phyloP scores from a whole-genome alignment of 2,888 invertebrate genomes.

The Cartodere bifasciata region DNA sequence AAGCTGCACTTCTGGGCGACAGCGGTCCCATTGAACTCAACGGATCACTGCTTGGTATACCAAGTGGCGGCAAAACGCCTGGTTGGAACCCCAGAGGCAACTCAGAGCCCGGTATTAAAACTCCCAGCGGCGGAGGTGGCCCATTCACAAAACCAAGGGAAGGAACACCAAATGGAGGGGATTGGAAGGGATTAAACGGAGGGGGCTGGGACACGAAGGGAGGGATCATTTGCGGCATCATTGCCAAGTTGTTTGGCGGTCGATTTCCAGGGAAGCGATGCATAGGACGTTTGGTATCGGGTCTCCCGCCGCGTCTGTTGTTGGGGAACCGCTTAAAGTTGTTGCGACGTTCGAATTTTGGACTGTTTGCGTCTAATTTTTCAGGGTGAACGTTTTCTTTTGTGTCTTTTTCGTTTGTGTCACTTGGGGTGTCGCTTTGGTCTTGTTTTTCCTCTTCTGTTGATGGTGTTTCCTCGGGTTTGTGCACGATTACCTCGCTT shows the following conservation, averaged over 20 bases:
- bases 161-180: slow-evolving; percentile 1
- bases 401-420: too few relatives aligned
- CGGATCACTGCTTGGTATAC: slow-evolving; percentile 27
- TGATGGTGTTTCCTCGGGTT: slow-evolving; percentile 19
- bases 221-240: too few relatives aligned
- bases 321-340: too few relatives aligned
- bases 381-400: too few relatives aligned
- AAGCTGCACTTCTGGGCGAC: slow-evolving; percentile 34
- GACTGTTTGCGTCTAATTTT: too few relatives aligned
- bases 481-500: slow-evolving; percentile 7
- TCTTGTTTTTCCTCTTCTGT: too few relatives aligned
- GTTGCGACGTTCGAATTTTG: too few relatives aligned
- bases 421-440: too few relatives aligned
- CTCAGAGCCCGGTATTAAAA: slow-evolving; percentile 1
- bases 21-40: slow-evolving; percentile 28
- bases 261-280: slow-evolving; percentile 21
- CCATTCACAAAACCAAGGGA: not conserved
- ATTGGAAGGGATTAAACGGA: too few relatives aligned
- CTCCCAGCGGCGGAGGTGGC: not conserved
- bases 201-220: too few relatives aligned
- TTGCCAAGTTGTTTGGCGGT: slow-evolving; percentile 21
- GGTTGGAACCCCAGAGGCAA: slow-evolving; percentile 2
- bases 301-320: too few relatives aligned
- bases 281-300: too few relatives aligned
- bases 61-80: not conserved